Evolutionary conservation across 2,797 vertebrate genomes (phyloP).

Genomic region (Ciconia nigra): DNA sequence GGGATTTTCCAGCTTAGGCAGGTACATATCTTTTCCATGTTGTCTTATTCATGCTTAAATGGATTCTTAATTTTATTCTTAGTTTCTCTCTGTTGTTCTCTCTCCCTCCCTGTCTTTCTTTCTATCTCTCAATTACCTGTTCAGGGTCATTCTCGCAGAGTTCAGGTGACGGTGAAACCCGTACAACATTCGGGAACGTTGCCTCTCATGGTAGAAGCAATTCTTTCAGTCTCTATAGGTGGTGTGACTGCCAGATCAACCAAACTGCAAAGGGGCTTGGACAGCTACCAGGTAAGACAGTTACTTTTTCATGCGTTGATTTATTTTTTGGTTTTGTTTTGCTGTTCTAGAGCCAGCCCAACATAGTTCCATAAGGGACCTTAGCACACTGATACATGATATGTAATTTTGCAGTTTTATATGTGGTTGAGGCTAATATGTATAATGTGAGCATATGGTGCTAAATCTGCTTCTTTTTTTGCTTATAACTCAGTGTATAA

Average conservation of each 20-base stretch:
- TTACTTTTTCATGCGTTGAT: neutral
- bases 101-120: neutral
- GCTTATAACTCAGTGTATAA: neutral
- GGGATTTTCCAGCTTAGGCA: slow-evolving; percentile 96
- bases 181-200: slow-evolving; percentile 94
- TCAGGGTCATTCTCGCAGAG: slow-evolving; percentile 93
- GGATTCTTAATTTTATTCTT: neutral
- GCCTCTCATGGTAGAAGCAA: slow-evolving; percentile 93
- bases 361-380: neutral
- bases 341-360: neutral
- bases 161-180: slow-evolving; percentile 90
- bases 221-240: slow-evolving; percentile 91
- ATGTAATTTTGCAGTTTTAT: neutral
- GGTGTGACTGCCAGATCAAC: slow-evolving; percentile 91
- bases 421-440: neutral
- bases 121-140: neutral
- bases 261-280: slow-evolving; percentile 93
- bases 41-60: neutral
- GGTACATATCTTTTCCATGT: slow-evolving; percentile 68
- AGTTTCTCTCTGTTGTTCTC: neutral
- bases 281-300: slow-evolving; percentile 94
- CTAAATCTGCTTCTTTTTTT: neutral
- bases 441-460: neutral
- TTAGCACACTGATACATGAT: neutral
- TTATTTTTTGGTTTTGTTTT: neutral